Evolutionary conservation across 2,888 invertebrate genomes (phyloP).

Genomic region (Encarsia formosa): DNA sequence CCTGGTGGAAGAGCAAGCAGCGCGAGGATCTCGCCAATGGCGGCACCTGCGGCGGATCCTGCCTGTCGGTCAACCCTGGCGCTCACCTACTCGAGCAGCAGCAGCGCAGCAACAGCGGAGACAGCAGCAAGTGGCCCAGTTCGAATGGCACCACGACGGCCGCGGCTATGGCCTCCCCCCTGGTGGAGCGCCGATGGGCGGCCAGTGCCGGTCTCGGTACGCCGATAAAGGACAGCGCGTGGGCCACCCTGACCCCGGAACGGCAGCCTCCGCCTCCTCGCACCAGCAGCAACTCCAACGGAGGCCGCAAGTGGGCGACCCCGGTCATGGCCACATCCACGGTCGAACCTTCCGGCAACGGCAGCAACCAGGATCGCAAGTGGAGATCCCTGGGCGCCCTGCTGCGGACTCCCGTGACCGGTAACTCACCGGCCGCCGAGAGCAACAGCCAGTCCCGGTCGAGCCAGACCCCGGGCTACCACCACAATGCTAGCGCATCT

Average conservation of each 20-base stretch:
- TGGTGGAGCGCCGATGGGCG: conserved; percentile 28
- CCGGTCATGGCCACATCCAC: conserved; percentile 33
- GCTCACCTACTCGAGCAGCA: conserved; percentile 15
- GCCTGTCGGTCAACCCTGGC: too few relatives aligned
- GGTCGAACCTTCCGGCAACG: conserved; percentile 15
- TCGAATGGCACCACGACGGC: background rate
- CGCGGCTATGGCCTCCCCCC: conserved; percentile 35
- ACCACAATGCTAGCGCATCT: conserved; percentile 43
- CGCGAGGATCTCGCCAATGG: conserved; percentile 34
- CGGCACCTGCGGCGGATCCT: too few relatives aligned
- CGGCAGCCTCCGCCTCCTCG: background rate
- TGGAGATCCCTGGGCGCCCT: conserved; percentile 53
- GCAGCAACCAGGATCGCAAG: conserved; percentile 45
- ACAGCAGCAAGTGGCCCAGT: conserved; percentile 32
- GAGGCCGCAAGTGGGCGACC: conserved; percentile 40
- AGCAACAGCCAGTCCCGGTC: conserved; percentile 32
- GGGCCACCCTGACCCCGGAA: conserved; percentile 14
- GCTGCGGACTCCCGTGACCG: conserved; percentile 42
- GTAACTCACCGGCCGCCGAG: background rate
- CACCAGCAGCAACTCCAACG: conserved; percentile 1
- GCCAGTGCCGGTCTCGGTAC: conserved; percentile 15
- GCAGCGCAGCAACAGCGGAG: too few relatives aligned
- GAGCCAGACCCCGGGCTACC: conserved; percentile 38
- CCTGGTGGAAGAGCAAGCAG: conserved; percentile 49
- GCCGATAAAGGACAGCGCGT: conserved; percentile 14